These are phyloP conservation scores for Plutella xylostella DNA, from an alignment of 2,888 invertebrate genomes.

Conservation along the genomic window DNA sequence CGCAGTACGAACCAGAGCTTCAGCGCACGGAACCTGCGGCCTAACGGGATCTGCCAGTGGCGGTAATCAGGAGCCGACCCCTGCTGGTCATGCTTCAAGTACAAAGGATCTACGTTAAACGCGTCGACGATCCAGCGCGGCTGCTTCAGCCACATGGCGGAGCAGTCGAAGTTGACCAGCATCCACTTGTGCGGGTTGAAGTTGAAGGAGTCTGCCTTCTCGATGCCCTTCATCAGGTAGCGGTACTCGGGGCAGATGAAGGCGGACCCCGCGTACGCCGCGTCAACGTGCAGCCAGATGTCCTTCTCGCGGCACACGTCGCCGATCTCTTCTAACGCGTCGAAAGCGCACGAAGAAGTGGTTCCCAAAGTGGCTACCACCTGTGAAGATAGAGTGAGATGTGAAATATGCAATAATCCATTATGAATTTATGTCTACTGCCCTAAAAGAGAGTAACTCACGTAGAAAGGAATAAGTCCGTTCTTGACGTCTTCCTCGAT, in stretches of 20 bases:
- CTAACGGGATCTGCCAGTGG: constrained; percentile 97
- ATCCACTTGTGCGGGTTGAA: constrained; percentile 99
- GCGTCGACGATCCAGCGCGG: constrained; percentile 93
- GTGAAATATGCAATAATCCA: too few relatives aligned
- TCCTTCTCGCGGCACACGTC: constrained; percentile 82
- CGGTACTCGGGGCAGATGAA: constrained; percentile 98
- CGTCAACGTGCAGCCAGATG: constrained; percentile 96
- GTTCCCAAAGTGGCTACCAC: constrained; percentile 93
- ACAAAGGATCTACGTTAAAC: constrained; percentile 97
- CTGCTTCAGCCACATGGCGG: constrained; percentile 96
- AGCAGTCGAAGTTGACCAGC: constrained; percentile 99
- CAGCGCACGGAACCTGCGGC: constrained; percentile 90
- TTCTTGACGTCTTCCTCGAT: constrained; percentile 87
- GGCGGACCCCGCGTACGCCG: constrained; percentile 96
- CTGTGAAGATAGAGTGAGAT: constrained; percentile 63
- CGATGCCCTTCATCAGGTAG: constrained; percentile 87
- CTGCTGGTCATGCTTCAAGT: constrained; percentile 94
- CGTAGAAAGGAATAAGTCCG: constrained; percentile 96
- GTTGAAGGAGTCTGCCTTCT: constrained; percentile 95
- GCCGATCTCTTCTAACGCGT: constrained; percentile 89
- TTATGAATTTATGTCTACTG: too few relatives aligned
- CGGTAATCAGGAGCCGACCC: constrained; percentile 93
- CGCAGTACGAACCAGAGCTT: constrained; percentile 97
- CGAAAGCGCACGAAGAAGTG: constrained; percentile 96
- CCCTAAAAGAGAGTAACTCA: constrained; percentile 61